These are phyloP conservation scores for Falco punctatus DNA, from an alignment of 2,113 vertebrate species.

Conservation along the genomic window DNA sequence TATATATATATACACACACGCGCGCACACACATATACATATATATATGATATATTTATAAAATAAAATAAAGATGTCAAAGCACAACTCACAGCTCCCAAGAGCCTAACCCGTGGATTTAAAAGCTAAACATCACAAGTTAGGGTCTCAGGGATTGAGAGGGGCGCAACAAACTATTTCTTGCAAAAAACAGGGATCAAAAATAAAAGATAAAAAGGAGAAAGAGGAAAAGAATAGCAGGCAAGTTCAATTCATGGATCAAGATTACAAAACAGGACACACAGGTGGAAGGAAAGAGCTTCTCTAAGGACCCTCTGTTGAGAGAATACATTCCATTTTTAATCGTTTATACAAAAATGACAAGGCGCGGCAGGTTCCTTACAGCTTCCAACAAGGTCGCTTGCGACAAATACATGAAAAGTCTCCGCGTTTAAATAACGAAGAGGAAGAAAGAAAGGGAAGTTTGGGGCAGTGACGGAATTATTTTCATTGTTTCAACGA, in stretches of 20 bases:
- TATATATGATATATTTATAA: neutral
- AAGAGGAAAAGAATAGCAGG: constrained; percentile 69
- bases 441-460: constrained; percentile 19
- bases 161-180: constrained; percentile 80
- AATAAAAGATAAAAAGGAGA: constrained; percentile 54
- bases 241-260: constrained; percentile 58
- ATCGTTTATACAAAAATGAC: constrained; percentile 40
- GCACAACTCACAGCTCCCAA: constrained; percentile 98
- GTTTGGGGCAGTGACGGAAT: constrained; percentile 59
- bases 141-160: constrained; percentile 99
- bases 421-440: constrained; percentile 39
- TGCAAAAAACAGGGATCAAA: constrained; percentile 41
- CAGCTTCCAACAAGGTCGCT: constrained; percentile 57
- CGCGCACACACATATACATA: neutral
- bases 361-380: constrained; percentile 62
- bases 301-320: constrained; percentile 52
- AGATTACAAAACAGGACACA: constrained; percentile 65
- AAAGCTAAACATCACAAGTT: constrained; percentile 99
- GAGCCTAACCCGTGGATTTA: constrained; percentile 99
- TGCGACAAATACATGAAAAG: constrained; percentile 47
- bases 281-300: constrained; percentile 71
- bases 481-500: constrained; percentile 65
- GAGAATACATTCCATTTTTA: constrained; percentile 67
- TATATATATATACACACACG: neutral
- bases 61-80: constrained; percentile 81